Evolutionary conservation across 1,140 invertebrate genomes (phyloP).

Genomic region (Akabosia matsudoensis): DNA sequence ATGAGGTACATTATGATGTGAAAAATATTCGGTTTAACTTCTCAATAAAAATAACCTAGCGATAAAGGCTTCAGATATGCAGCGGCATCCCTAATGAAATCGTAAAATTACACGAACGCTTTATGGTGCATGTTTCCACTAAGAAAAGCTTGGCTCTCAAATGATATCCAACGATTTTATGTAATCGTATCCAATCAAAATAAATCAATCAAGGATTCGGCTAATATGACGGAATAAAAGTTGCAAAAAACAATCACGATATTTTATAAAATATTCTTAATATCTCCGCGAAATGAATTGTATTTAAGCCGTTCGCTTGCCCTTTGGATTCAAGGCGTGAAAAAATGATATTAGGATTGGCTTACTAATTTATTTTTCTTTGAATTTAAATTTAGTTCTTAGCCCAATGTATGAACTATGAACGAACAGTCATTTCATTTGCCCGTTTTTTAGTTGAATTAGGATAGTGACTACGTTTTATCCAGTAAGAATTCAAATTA

Average conservation of each 20-base stretch:
- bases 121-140: too few relatives aligned
- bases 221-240: background rate
- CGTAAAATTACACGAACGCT: too few relatives aligned
- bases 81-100: too few relatives aligned
- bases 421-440: too few relatives aligned
- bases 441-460: too few relatives aligned
- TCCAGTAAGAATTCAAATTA: background rate
- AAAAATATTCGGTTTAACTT: background rate
- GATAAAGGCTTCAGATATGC: too few relatives aligned
- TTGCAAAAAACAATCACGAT: background rate
- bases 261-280: background rate
- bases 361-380: too few relatives aligned
- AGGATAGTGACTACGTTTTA: background rate
- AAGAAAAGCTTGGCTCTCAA: background rate
- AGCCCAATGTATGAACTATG: too few relatives aligned
- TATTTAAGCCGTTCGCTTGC: too few relatives aligned
- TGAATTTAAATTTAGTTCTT: too few relatives aligned
- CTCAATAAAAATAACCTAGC: background rate
- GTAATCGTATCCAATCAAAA: constrained; percentile 2
- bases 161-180: background rate
- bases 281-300: background rate
- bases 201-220: background rate
- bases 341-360: too few relatives aligned
- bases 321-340: too few relatives aligned
- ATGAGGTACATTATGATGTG: background rate